These are phyloP conservation scores for Anadara kagoshimensis DNA, from an alignment of 1,140 invertebrate genomes.

Conservation along the genomic window DNA sequence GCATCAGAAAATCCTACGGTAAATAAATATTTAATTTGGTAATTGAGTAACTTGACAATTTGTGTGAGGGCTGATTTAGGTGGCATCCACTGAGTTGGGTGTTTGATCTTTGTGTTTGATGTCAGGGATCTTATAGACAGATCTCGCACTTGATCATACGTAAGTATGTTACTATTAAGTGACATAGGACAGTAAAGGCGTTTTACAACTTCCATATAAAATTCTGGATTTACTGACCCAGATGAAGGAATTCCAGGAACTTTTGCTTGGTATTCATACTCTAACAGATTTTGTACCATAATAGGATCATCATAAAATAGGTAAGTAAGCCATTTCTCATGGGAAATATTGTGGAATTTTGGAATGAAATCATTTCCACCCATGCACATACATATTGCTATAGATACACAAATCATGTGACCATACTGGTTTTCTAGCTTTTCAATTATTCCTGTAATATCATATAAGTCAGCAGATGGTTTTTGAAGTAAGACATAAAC, in stretches of 20 bases:
- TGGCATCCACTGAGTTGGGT: too few species aligned
- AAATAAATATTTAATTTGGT: too few species aligned
- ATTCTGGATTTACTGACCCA: not conserved
- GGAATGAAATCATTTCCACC: conserved; percentile 7
- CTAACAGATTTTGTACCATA: not conserved
- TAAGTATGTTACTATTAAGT: too few species aligned
- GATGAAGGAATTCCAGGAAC: not conserved
- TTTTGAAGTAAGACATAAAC: conserved; percentile 2
- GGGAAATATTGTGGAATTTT: conserved; percentile 2
- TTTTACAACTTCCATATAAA: not conserved
- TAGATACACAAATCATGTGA: not conserved
- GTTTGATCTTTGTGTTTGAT: too few species aligned
- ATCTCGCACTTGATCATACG: too few species aligned
- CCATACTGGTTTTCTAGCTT: not conserved
- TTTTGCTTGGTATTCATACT: not conserved
- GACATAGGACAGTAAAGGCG: not conserved
- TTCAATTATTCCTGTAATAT: conserved; percentile 1
- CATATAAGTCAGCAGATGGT: not conserved
- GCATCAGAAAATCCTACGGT: too few species aligned
- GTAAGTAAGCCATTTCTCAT: not conserved
- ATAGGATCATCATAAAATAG: not conserved
- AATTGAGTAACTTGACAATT: too few species aligned
- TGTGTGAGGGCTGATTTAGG: too few species aligned
- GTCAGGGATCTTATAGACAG: too few species aligned
- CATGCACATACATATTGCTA: not conserved